Percentiles rank a stretch among this genome's conserved stretches.
phyloP scores from a whole-genome alignment of 2,113 vertebrate species.

The Acrocephalus arundinaceus region DNA sequence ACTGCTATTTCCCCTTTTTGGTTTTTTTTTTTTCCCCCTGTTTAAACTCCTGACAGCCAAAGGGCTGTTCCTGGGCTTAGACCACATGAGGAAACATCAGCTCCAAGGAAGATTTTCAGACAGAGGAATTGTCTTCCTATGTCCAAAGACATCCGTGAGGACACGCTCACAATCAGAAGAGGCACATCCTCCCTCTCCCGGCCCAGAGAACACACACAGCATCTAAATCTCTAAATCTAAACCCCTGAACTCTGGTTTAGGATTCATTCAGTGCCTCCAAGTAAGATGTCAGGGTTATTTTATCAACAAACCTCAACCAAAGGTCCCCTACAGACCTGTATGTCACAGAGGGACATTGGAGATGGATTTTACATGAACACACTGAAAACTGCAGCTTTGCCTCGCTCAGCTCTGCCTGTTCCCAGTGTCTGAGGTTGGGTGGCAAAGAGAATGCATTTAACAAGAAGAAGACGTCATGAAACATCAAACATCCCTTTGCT shows the following conservation, averaged over 20 bases:
- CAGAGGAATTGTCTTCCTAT: neutral
- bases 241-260: neutral
- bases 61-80: neutral
- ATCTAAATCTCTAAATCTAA: neutral
- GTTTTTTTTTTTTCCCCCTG: too few relatives aligned
- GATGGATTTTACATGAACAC: neutral
- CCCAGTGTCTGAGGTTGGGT: constrained; percentile 13
- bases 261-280: neutral
- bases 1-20: neutral
- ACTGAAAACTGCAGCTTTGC: neutral
- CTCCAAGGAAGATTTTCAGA: neutral
- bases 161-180: neutral
- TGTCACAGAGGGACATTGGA: neutral
- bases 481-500: constrained; percentile 61
- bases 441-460: constrained; percentile 26
- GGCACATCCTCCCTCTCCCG: neutral
- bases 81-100: neutral
- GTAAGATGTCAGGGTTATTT: neutral
- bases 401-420: neutral
- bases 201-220: neutral
- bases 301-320: neutral
- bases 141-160: neutral
- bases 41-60: neutral
- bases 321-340: neutral
- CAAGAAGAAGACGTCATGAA: constrained; percentile 39